These are phyloP conservation scores for Gasteruption jaculator DNA, from an alignment of 2,888 invertebrate genomes.

Conservation along the genomic window DNA sequence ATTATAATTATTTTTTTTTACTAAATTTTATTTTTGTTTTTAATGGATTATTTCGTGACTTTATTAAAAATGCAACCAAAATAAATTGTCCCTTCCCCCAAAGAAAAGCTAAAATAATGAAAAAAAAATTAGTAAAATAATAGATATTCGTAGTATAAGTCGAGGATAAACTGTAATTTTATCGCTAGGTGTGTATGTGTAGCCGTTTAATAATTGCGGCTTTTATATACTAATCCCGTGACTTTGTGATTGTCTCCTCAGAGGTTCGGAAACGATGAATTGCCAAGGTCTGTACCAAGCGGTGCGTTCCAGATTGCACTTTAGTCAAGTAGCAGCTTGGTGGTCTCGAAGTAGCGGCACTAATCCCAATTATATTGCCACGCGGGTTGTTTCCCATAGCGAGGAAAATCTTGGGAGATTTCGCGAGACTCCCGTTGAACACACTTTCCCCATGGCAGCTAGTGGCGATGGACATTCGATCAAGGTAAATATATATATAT, in stretches of 20 bases:
- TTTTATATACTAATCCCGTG: too few species aligned
- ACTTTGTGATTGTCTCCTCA: conserved; percentile 18
- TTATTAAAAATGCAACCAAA: too few species aligned
- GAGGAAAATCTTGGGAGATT: conserved; percentile 47
- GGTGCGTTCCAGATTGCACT: conserved; percentile 90
- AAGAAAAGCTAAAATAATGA: too few species aligned
- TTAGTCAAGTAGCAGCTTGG: conserved; percentile 96
- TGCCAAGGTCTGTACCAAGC: conserved; percentile 81
- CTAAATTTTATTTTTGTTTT: too few species aligned
- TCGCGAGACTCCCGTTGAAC: conserved; percentile 57
- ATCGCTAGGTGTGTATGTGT: too few species aligned
- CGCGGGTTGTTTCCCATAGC: conserved; percentile 38
- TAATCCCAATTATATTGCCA: conserved; percentile 52
- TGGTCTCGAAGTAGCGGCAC: conserved; percentile 55
- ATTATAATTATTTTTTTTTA: too few species aligned
- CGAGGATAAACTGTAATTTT: too few species aligned
- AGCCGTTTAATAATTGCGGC: too few species aligned
- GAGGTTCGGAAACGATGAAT: conserved; percentile 48
- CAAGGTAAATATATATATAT: conserved; percentile 54
- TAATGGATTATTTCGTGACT: too few species aligned
- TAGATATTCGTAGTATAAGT: too few species aligned
- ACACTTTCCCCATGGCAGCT: conserved; percentile 69
- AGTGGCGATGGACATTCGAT: conserved; percentile 63
- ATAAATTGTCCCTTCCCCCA: too few species aligned
- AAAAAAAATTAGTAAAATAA: too few species aligned